phyloP scores from a whole-genome alignment of 2,888 invertebrate genomes.

The Plagodis dolabraria region DNA sequence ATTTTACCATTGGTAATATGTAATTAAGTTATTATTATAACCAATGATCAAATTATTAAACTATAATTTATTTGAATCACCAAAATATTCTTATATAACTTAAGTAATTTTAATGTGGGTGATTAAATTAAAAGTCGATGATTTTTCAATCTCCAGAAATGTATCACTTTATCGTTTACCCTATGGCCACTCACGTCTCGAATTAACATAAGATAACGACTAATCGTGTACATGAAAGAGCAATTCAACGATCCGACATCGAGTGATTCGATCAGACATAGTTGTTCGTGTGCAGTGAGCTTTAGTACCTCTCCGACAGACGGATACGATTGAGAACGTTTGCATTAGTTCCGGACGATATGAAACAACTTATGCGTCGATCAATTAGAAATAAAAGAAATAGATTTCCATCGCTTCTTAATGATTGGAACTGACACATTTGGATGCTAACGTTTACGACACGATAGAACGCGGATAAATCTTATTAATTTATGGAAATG shows the following conservation, averaged over 20 bases:
- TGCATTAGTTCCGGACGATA: conserved; percentile 45
- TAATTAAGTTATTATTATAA: no score
- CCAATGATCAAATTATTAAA: no score
- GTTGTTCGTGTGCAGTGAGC: conserved; percentile 24
- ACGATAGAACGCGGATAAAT: conserved; percentile 6
- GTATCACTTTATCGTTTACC: neutral
- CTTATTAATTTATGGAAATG: conserved; percentile 2
- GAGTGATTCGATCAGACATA: conserved; percentile 18
- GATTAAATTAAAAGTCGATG: no score
- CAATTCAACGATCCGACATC: conserved; percentile 18
- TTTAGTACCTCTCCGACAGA: conserved; percentile 20
- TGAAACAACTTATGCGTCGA: conserved; percentile 21
- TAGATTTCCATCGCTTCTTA: conserved; percentile 5
- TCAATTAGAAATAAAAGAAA: conserved; percentile 7
- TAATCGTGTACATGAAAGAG: conserved; percentile 11
- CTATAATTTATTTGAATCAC: no score
- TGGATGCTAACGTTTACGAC: conserved; percentile 1
- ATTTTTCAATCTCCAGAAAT: no score
- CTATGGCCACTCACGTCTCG: neutral
- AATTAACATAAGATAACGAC: neutral
- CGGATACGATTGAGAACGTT: conserved; percentile 39
- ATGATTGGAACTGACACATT: conserved; percentile 12
- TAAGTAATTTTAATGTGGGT: no score
- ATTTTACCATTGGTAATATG: no score
- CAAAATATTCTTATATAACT: no score